Evolutionary conservation across 1,140 invertebrate species (phyloP).

Genomic region (Heliconius himera): DNA sequence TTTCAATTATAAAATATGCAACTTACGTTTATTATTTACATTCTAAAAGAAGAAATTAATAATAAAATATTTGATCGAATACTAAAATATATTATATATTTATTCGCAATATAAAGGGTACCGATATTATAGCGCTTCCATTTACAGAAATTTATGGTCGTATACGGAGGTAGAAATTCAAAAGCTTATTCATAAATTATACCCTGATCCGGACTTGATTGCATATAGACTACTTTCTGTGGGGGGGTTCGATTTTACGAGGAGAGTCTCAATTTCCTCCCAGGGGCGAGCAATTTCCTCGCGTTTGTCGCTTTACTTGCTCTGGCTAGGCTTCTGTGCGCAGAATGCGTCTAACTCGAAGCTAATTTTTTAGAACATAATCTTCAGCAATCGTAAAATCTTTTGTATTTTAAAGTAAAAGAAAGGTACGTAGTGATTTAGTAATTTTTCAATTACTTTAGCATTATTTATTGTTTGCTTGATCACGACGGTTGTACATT

Average conservation of each 20-base stretch:
- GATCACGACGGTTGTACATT: no score
- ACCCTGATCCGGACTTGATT: constrained; percentile 44
- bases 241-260: constrained; percentile 52
- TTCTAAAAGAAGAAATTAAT: no score
- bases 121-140: constrained; percentile 7
- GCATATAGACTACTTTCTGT: constrained; percentile 50
- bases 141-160: constrained; percentile 38
- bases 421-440: not conserved
- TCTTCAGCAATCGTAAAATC: not conserved
- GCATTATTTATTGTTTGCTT: no score
- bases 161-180: constrained; percentile 42
- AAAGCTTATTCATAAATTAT: constrained; percentile 54
- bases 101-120: not conserved
- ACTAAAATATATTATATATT: not conserved
- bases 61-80: not conserved
- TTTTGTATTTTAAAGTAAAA: not conserved
- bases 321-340: constrained; percentile 5
- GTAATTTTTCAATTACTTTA: no score
- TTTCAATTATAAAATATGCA: no score
- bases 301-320: constrained; percentile 50
- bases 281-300: constrained; percentile 58
- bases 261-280: constrained; percentile 60
- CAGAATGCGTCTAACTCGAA: not conserved
- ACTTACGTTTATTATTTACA: no score
- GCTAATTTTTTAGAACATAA: not conserved